Base-by-base conservation (phyloP, 2,113 vertebrate genomes). In the Cavia aperea region DNA sequence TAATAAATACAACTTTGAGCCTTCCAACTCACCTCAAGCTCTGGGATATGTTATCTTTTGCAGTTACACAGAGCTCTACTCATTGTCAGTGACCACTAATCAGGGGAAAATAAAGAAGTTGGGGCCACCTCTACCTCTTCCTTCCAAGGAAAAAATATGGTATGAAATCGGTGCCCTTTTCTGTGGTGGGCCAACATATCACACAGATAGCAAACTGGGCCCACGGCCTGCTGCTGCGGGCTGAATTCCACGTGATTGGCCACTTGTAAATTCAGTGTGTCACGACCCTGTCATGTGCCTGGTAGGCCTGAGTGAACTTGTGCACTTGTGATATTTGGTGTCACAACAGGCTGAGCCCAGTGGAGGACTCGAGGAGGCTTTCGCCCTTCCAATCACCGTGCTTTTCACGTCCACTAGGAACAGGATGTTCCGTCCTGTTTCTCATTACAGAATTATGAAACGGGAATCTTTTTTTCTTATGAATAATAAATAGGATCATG, bases 401-500 rank as follows among this genome's bases (percentile, higher is more conserved):
- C n/a, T 81, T 93, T 86, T 88, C 36, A 23, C 72, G 75, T 93
- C 92, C 78, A 95, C 49, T 58, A 49, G 84, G 85, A 92, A 63
- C 39, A 82, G 49, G 51, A 73, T 46, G 26, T 39, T 39, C 68
- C n/a, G 36, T 21, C n/a, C n/a, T 11, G 18, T 66, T 92, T 93
- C 94, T 93, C 58, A 54, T 93, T 89, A 93, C 33, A 56, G 79
- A 90, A 39, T 82, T 92, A 91, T 77, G 81, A 94, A 90, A 86
- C 86, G 21, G 81, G 72, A 89, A 65, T 81, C 89, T 56, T 95
- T 86, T 91, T 86, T 91, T 87, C 93, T 94, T 83, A 95, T 96
- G 91, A 97, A 95, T 95, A 95, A 96, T 96, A 94, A 94, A 90
- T 93, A 95, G 70, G 86, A 89, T 78, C 89, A 51, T 92, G 91